phyloP scores from a whole-genome alignment of 2,797 vertebrate genomes.

The Hapalemur alaotrensis region DNA sequence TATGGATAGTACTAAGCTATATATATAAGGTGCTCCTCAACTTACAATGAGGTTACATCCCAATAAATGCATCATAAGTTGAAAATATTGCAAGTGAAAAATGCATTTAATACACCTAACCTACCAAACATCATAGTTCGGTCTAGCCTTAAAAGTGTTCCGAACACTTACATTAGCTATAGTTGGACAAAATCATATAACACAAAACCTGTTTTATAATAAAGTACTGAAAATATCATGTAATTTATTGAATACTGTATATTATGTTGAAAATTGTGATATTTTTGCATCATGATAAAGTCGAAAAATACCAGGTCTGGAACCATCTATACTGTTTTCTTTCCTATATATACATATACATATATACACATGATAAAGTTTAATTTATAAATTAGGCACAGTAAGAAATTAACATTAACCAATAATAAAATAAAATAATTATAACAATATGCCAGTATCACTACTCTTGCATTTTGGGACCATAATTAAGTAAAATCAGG shows the following conservation, averaged over 20 bases:
- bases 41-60: neutral
- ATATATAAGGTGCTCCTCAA: neutral
- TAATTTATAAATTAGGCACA: neutral
- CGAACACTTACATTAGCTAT: neutral
- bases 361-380: neutral
- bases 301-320: neutral
- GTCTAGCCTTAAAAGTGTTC: neutral
- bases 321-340: too few relatives aligned
- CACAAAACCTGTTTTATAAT: neutral
- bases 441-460: neutral
- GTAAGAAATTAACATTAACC: neutral
- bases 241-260: neutral
- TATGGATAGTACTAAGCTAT: neutral
- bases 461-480: neutral
- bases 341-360: neutral
- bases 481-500: neutral
- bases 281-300: neutral
- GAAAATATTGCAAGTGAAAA: neutral
- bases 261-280: neutral
- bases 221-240: neutral
- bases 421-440: neutral
- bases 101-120: neutral
- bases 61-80: neutral
- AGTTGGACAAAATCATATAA: neutral
- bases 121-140: neutral